phyloP scores from a whole-genome alignment of 64 coral and sea anemone species.

The Dendronephthya gigantea region DNA sequence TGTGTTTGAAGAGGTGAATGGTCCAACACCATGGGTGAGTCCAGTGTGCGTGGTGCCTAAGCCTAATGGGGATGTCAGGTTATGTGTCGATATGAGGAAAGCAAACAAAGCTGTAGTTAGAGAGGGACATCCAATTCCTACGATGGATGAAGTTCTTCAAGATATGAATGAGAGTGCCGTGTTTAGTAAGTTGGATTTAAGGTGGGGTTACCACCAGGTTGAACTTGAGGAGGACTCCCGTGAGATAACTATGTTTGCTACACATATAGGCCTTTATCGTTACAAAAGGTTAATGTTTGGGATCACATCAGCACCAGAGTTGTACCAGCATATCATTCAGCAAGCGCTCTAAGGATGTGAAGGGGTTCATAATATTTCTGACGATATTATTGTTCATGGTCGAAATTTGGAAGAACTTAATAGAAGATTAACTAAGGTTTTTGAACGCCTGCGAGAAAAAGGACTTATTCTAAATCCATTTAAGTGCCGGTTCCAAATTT shows the following conservation, averaged over 20 bases:
- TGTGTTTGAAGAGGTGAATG: not conserved
- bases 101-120: too few species aligned
- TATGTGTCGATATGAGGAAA: too few species aligned
- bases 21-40: not conserved
- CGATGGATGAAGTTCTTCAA: too few species aligned
- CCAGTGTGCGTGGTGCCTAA: not conserved
- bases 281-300: slow-evolving; percentile 31
- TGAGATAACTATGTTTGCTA: not conserved
- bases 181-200: slow-evolving; percentile 1
- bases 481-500: not conserved
- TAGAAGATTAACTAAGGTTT: not conserved
- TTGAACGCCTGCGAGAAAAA: not conserved
- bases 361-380: not conserved
- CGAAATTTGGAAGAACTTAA: not conserved
- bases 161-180: not conserved
- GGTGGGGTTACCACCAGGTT: not conserved
- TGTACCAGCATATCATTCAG: not conserved
- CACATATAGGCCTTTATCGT: not conserved
- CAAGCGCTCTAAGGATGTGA: not conserved
- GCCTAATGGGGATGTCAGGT: not conserved
- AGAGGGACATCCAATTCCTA: too few species aligned
- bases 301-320: not conserved
- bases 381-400: slow-evolving; percentile 10
- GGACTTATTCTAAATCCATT: not conserved
- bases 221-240: not conserved